Percentiles rank a stretch among this genome's conserved stretches.
Evolutionary conservation across 2,797 vertebrate species (phyloP).

Genomic region (Hoplostethus mediterraneus): DNA sequence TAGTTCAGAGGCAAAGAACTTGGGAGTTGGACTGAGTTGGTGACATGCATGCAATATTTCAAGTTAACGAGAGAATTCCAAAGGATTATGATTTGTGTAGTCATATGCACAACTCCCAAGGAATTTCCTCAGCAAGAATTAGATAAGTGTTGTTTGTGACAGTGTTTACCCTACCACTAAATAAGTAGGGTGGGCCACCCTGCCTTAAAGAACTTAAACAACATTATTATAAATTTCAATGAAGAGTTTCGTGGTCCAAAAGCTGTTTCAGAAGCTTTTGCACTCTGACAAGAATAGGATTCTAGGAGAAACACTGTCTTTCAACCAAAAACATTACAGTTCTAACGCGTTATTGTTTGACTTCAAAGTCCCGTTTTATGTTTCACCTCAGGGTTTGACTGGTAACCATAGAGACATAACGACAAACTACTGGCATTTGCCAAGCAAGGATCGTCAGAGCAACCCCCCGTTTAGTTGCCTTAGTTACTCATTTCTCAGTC

Average conservation of each 20-base stretch:
- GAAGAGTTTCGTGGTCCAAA: too few species aligned
- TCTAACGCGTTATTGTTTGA: neutral
- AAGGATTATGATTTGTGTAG: neutral
- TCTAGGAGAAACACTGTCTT: too few species aligned
- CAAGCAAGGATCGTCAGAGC: neutral
- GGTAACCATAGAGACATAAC: slow-evolving; percentile 43
- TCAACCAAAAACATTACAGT: too few species aligned
- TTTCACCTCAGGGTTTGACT: neutral
- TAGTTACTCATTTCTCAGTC: neutral
- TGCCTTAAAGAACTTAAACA: too few species aligned
- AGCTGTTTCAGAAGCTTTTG: too few species aligned
- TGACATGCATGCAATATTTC: neutral
- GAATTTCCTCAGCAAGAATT: too few species aligned
- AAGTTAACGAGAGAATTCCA: too few species aligned
- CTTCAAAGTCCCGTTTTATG: neutral
- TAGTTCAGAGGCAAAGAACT: neutral
- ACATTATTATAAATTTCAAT: too few species aligned
- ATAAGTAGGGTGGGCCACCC: neutral
- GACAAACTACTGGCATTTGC: neutral
- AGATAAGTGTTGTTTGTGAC: too few species aligned
- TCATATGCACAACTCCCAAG: neutral
- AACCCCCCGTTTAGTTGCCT: neutral
- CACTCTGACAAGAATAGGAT: too few species aligned
- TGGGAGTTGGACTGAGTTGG: neutral
- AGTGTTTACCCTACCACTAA: neutral